Base-by-base conservation (phyloP, 2,888 invertebrate species). In the Eledone cirrhosa region DNA sequence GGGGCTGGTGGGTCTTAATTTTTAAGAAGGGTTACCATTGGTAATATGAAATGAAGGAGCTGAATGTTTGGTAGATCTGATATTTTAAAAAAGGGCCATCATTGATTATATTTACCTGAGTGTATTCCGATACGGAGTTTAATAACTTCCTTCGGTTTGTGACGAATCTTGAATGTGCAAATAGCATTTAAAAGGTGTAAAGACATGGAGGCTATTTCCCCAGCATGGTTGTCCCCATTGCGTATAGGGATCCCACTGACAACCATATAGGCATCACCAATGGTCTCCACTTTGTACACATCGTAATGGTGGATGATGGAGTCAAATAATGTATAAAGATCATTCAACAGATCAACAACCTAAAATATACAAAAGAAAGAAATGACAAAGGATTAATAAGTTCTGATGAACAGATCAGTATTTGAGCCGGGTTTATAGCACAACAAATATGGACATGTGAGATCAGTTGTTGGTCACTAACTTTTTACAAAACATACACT, bases 311-410 rank as follows among this genome's bases (percentile, higher is more conserved):
- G 94, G 86, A 98, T 98, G 88, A 98, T 97, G 87, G 95, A 93
- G 92, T 99, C 98, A 91, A 99, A 99, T 83, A 97, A 93, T 77
- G 98, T 98, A 92, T 99, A 99, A 90, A 98, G 93, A 92, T 97
- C 97, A 92, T 98, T 98, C 82, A 98, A 48, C 27, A 76, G 47
- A 24, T 33, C 22, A 24, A 76, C 76, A 22, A 76, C 48, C 76
- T 76, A 16, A 76, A 48, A 24, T 4, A 41, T 4, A 63, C 16
- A 72, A 33, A n/a, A 16, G n/a, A 8, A 41, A 16, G 31, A 2
- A 72, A 72, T 41, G 0, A 11, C 2, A 22, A 7, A 41, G 13
- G 31, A 41, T 0, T 19, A 11, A 1, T 2, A n/a, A 22, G 3
- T 53, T 24, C 27, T 1, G 22, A 63, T 2, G 19, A 11, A 13